These are phyloP conservation scores for Entomobrya proxima DNA, from an alignment of 2,888 invertebrate species.

Conservation along the genomic window DNA sequence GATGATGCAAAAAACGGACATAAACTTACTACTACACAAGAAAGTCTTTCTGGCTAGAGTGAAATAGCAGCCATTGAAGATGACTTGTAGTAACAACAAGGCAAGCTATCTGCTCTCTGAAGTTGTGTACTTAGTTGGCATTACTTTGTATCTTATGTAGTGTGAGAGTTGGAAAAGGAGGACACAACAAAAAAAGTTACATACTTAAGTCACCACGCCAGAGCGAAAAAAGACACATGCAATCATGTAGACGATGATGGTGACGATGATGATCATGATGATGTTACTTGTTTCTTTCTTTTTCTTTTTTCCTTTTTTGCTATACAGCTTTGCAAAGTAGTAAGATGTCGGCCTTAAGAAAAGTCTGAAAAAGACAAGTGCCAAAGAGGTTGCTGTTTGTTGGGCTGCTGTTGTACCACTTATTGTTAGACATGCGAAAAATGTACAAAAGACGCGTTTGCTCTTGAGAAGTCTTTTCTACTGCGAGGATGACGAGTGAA, in stretches of 20 bases:
- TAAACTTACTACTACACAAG: background rate
- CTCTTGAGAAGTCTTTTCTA: no score
- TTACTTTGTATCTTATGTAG: no score
- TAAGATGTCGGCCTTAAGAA: slow-evolving; percentile 13
- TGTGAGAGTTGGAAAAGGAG: slow-evolving; percentile 13
- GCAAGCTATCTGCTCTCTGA: background rate
- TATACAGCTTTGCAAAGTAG: background rate
- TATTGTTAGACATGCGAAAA: slow-evolving; percentile 17
- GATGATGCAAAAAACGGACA: background rate
- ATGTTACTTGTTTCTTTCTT: slow-evolving; percentile 15
- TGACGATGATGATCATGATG: no score
- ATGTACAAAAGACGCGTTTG: no score
- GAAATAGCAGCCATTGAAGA: background rate
- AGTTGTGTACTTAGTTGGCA: no score
- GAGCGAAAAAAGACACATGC: background rate
- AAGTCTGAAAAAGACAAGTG: slow-evolving; percentile 12
- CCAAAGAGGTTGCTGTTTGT: slow-evolving; percentile 38
- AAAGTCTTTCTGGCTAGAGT: no score
- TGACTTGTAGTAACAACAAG: background rate
- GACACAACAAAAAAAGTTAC: background rate
- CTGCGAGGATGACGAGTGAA: no score
- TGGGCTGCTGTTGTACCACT: slow-evolving; percentile 42
- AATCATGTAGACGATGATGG: no score
- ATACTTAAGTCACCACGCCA: background rate
- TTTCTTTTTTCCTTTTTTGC: background rate